Evolutionary conservation across 2,888 invertebrate genomes (phyloP).

Genomic region (Drosophila maculinotata): DNA sequence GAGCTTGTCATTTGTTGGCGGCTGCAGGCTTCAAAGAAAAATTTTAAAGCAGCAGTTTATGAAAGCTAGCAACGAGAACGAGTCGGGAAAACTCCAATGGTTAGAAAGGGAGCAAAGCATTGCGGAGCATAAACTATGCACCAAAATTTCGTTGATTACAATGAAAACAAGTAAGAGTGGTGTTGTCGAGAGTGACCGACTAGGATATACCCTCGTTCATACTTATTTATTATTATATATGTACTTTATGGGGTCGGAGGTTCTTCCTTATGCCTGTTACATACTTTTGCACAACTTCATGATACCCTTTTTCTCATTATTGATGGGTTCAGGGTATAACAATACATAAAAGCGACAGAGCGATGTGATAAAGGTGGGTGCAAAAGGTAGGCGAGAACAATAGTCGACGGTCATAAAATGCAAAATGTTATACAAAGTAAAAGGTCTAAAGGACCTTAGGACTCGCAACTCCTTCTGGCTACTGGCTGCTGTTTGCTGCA

Average conservation of each 20-base stretch:
- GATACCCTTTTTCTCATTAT: no score
- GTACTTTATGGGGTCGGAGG: no score
- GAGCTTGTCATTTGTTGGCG: conserved; percentile 73
- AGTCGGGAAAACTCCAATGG: no score
- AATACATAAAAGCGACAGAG: conserved; percentile 27
- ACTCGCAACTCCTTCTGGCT: conserved; percentile 7
- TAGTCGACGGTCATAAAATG: conserved; percentile 66
- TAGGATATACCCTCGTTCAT: no score
- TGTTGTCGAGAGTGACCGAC: no score
- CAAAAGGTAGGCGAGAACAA: conserved; percentile 26
- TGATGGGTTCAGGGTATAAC: no score
- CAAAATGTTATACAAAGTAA: conserved; percentile 78
- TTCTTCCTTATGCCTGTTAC: no score
- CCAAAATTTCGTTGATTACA: conserved; percentile 64
- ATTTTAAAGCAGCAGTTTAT: conserved; percentile 47
- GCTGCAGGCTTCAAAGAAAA: conserved; percentile 9
- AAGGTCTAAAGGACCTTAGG: conserved; percentile 37
- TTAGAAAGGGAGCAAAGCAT: no score
- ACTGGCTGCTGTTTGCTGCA: conserved; percentile 7
- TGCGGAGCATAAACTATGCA: conserved; percentile 48
- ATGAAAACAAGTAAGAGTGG: no score
- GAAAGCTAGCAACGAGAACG: conserved; percentile 2
- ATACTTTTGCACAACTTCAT: no score
- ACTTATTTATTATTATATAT: no score
- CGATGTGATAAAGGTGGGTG: conserved; percentile 12